Evolutionary conservation across 2,888 invertebrate species (phyloP).

Genomic region (Tupiocoris notatus): DNA sequence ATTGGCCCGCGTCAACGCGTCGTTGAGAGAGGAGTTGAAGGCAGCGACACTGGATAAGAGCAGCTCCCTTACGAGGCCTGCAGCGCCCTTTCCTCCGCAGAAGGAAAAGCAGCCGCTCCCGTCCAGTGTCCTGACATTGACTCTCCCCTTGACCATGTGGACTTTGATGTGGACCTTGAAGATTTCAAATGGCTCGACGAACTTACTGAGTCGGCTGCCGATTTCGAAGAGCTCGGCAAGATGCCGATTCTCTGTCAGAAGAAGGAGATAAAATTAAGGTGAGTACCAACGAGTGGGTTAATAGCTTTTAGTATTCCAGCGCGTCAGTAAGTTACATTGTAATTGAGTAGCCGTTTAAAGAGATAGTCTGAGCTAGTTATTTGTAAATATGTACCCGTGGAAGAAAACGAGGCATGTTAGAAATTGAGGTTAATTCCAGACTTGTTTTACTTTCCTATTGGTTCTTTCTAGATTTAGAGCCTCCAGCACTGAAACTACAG

Average conservation of each 20-base stretch:
- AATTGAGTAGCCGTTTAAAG: no score
- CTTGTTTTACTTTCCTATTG: no score
- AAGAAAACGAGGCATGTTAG: no score
- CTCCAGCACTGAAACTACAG: no score
- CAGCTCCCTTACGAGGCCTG: constrained; percentile 70
- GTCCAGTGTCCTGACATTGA: constrained; percentile 59
- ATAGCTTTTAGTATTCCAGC: no score
- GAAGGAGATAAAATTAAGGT: constrained; percentile 46
- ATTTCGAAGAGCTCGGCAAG: constrained; percentile 68
- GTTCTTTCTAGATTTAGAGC: no score
- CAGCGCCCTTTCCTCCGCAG: constrained; percentile 93
- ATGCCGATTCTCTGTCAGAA: constrained; percentile 47
- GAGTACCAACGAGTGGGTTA: no score
- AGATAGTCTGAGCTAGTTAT: no score
- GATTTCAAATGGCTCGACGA: constrained; percentile 74
- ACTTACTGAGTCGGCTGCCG: constrained; percentile 52
- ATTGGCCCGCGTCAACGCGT: constrained; percentile 53
- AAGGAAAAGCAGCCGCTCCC: constrained; percentile 63
- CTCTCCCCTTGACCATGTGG: constrained; percentile 65
- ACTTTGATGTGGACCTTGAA: constrained; percentile 57
- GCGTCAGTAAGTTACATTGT: no score
- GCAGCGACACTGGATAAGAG: constrained; percentile 37
- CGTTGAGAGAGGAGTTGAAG: constrained; percentile 44
- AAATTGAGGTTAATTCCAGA: no score
- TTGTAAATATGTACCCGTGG: no score